These are phyloP conservation scores for Philopedon plagiatum DNA, from an alignment of 2,888 invertebrate genomes.

Conservation along the genomic window DNA sequence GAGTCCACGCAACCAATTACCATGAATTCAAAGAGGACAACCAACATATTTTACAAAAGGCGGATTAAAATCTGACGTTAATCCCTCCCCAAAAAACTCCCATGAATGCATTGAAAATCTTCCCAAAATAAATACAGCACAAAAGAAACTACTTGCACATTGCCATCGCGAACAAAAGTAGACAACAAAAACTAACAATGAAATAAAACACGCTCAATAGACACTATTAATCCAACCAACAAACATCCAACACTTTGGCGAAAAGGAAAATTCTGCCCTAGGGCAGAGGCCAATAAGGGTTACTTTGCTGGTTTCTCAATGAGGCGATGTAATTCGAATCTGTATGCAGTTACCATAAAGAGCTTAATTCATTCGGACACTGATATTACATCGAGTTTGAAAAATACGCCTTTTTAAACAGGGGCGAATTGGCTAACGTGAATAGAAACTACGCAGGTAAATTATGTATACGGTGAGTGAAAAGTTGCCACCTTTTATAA, in stretches of 20 bases:
- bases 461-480: background rate
- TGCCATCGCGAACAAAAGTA: constrained; percentile 67
- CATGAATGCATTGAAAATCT: constrained; percentile 67
- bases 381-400: constrained; percentile 61
- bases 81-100: constrained; percentile 64
- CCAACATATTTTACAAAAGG: constrained; percentile 57
- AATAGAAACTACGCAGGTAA: no score
- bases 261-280: constrained; percentile 48
- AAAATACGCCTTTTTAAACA: constrained; percentile 49
- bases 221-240: constrained; percentile 68
- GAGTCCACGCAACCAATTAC: constrained; percentile 42
- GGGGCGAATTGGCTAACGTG: constrained; percentile 30
- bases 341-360: constrained; percentile 63
- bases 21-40: constrained; percentile 47
- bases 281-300: constrained; percentile 35
- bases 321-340: constrained; percentile 66
- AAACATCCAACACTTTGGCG: constrained; percentile 65
- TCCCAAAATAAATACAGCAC: constrained; percentile 69
- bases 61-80: constrained; percentile 64
- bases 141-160: constrained; percentile 68
- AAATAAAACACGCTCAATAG: constrained; percentile 70
- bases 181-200: constrained; percentile 70
- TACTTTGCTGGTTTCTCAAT: constrained; percentile 53
- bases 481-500: no score
- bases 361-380: constrained; percentile 68